Evolutionary conservation across 2,888 invertebrate species (phyloP), one percentile per base, ranked within the genome.

Genomic region (Meiosimyza decipiens): DNA sequence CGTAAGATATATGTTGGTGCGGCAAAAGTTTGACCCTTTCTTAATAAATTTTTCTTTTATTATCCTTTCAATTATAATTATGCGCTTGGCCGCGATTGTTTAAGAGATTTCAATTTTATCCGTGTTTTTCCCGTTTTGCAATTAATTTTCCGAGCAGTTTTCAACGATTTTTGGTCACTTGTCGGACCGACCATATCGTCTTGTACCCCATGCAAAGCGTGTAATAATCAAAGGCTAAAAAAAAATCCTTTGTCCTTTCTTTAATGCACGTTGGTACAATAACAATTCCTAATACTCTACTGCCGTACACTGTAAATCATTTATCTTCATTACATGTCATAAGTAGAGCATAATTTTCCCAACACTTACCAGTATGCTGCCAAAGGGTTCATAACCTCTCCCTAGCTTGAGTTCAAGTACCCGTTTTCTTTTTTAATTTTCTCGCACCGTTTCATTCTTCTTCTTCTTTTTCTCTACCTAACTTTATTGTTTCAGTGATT

Each of bases 311-410:
- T 76, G 71, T 76, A 75, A 75, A 76, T 71, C 75, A 73, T 77
- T 73, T 71, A 73, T 77, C 76, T 76, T 77, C 73, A 75, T 76
- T 76, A 62, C 77, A 75, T 76, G 76, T 75, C 77, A 76, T 72
- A 76, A 72, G 62, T 74, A 71, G 74, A 74, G 71, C 77, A 69
- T 62, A 69, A 69, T 62, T 69, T 52, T 62, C 52, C 52, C 69
- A 18, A 40, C 54, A 16, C 63, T 63, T 12, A n/a, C 47, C 60
- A 28, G 16, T 15, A 33, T 60, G 60, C 60, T 13, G 6, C 28
- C 22, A 65, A 69, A 65, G 71, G 71, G 71, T 64, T 71, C 65
- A 22, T 50, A 64, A 71, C 71, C 71, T 65, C 65, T 71, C 57
- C 71, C 59, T 59, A 71, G 55, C 63, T 22, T 11, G 51, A 55